Percentiles rank a stretch among this genome's conserved stretches.
Evolutionary conservation across 2,888 invertebrate species (phyloP).

Genomic region (Melolontha melolontha): DNA sequence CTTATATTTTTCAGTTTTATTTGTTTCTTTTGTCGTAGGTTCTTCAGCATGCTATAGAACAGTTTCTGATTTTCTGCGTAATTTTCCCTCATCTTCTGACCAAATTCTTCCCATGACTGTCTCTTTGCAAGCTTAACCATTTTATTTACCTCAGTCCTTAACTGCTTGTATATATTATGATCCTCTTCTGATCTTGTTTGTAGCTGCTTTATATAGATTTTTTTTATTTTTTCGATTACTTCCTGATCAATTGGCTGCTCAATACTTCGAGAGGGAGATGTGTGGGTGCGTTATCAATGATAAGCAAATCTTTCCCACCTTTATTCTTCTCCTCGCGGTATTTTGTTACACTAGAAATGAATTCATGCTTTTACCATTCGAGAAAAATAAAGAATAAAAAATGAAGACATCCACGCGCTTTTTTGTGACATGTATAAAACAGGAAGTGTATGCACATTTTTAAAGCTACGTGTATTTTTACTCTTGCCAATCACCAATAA

Average conservation of each 20-base stretch:
- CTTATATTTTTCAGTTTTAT: no score
- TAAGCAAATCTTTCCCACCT: constrained; percentile 33
- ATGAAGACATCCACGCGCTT: constrained; percentile 53
- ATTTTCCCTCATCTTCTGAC: no score
- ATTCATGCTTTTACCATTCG: constrained; percentile 50
- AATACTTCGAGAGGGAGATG: constrained; percentile 44
- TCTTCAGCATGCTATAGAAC: no score
- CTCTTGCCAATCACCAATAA: constrained; percentile 53
- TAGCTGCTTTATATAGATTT: not conserved
- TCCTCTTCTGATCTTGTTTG: no score
- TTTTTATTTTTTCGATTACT: constrained; percentile 26
- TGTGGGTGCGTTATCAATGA: constrained; percentile 35
- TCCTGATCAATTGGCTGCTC: constrained; percentile 54
- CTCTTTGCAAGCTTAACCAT: no score
- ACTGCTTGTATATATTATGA: no score
- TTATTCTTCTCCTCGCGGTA: constrained; percentile 32
- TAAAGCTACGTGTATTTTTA: constrained; percentile 53
- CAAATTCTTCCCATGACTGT: no score
- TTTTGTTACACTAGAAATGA: constrained; percentile 47
- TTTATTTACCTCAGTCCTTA: no score
- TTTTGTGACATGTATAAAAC: constrained; percentile 46
- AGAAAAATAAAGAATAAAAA: constrained; percentile 48
- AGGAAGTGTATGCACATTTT: constrained; percentile 47
- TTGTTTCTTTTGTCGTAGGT: no score
- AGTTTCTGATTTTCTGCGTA: no score